Base-by-base conservation (phyloP, 2,888 invertebrate genomes). In the Cephalotes varians region DNA sequence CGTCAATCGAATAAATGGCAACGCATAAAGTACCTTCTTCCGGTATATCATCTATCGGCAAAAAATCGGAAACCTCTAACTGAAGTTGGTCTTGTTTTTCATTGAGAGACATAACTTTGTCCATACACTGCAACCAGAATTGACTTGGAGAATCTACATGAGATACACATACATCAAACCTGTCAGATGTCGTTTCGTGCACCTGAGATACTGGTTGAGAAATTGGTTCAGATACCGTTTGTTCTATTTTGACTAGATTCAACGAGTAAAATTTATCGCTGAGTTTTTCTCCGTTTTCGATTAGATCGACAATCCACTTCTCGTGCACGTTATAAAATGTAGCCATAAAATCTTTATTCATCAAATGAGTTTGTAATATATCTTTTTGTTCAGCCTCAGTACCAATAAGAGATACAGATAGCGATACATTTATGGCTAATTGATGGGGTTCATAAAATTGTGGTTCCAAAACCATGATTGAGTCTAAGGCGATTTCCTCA, bases 1-100 rank as follows among this genome's bases (percentile, higher is more conserved):
- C 97, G 92, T 99, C 98, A 1, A 96, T 97, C 0, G 97, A 96
- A 93, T 98, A 99, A 91, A 97, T 96, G 0, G 98, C 98, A 67
- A 97, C 95, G 90, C 97, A 98, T 0, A 96, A 91, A 0, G 96
- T 96, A 9, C 97, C 96, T 80, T 96, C 95, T 64, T 96, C 96
- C 1, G 96, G 95, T 44, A 93, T 81, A 76, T 94, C 96, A 80
- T 95, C 95, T 12, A 97, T 93, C 51, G 96, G 95, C 0, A 95
- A 93, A 92, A 96, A 95, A 0, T 94, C 93, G 0, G 94, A 92
- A 31, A 82, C 86, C 0, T 96, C 96, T 10, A 95, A 95, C 93
- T 97, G 97, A 1, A 98, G 94, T 90, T 96, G 95, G 0, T 95
- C 95, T 90, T 97, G 97, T 0, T 97, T 95, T 54, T 95, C 95